Conservation (phyloP, 2,888 invertebrate genomes). For the Drosophila demipolita region DNA sequence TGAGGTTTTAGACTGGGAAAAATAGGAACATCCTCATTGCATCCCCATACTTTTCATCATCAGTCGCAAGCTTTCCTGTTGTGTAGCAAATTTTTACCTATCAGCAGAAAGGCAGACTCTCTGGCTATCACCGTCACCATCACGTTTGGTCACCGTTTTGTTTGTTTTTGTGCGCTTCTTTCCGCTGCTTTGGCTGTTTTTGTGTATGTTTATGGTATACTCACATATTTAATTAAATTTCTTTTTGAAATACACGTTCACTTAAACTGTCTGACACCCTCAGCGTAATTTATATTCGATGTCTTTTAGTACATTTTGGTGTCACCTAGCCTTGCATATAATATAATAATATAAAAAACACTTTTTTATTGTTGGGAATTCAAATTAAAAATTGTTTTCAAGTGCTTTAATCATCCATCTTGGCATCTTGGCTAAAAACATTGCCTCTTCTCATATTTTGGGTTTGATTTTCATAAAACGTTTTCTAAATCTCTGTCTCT, state of each 20-base stretch:
- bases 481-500: slow-evolving; percentile 5
- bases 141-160: slow-evolving; percentile 43
- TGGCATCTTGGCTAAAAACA: slow-evolving; percentile 16
- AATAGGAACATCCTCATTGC: slow-evolving; percentile 35
- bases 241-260: slow-evolving; percentile 75
- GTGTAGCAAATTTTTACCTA: slow-evolving; percentile 66
- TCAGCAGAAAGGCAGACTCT: slow-evolving; percentile 56
- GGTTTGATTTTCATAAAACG: slow-evolving; percentile 45
- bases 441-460: slow-evolving; percentile 3
- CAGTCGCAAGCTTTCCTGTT: slow-evolving; percentile 19
- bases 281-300: slow-evolving; percentile 78
- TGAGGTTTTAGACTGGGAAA: slow-evolving; percentile 11
- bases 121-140: slow-evolving; percentile 39
- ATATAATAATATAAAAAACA: slow-evolving; percentile 8
- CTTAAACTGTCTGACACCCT: slow-evolving; percentile 80
- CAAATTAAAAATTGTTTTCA: neutral
- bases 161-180: slow-evolving; percentile 55
- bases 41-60: slow-evolving; percentile 39
- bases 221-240: slow-evolving; percentile 52
- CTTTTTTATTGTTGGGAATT: neutral
- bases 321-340: slow-evolving; percentile 49
- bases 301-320: slow-evolving; percentile 64
- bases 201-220: neutral
- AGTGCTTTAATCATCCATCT: neutral
- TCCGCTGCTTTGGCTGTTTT: slow-evolving; percentile 7